Evolutionary conservation across 2,113 vertebrate species (phyloP).

Genomic region (Deroptyus accipitrinus): DNA sequence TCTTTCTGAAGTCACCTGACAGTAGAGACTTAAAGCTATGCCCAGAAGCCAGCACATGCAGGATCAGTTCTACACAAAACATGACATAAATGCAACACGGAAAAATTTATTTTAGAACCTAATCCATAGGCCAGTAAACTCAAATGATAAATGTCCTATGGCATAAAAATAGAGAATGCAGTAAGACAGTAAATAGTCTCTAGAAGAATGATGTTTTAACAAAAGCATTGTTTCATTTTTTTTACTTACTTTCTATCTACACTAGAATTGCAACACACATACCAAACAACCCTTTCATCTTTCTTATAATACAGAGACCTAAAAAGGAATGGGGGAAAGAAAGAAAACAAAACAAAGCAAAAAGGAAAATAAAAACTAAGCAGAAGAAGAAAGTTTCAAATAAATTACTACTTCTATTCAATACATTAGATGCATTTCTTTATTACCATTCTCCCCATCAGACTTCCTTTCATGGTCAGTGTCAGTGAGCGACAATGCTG

Average conservation of each 20-base stretch:
- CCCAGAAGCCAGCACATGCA: neutral
- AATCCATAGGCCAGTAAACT: neutral
- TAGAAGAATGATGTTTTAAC: neutral
- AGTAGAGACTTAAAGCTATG: fast-evolving
- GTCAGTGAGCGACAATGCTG: slow-evolving; percentile 92
- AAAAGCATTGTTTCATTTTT: neutral
- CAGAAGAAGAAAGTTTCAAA: neutral
- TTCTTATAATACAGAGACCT: neutral
- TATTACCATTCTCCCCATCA: slow-evolving; percentile 93
- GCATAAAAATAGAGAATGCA: neutral
- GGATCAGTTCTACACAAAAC: neutral
- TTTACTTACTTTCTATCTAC: neutral
- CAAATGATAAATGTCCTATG: neutral
- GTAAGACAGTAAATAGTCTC: neutral
- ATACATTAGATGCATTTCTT: neutral
- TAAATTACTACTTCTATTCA: neutral
- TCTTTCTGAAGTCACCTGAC: neutral
- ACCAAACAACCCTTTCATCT: neutral
- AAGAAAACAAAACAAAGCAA: neutral
- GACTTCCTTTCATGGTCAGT: slow-evolving; percentile 96
- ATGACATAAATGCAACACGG: neutral
- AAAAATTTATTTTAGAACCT: neutral
- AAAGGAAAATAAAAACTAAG: neutral
- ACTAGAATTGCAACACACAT: neutral
- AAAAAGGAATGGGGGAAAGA: fast-evolving